Base-by-base conservation (phyloP, 2,113 vertebrate species). In the Astur gentilis region DNA sequence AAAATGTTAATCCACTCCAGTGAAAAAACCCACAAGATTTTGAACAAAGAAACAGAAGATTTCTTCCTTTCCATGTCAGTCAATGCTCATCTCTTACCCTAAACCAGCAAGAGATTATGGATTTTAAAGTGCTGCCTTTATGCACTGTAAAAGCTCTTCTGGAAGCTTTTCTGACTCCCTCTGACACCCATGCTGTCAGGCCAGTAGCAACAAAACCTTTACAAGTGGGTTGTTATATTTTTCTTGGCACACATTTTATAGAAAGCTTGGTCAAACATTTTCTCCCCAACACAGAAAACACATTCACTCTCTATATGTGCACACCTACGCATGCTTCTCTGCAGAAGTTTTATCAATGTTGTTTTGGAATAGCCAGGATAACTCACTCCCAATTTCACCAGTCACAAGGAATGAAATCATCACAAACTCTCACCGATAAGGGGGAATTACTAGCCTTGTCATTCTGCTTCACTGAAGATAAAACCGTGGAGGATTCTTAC, bases 271-370 rank as follows among this genome's bases (percentile, higher is more conserved):
- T 69, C 70, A 80, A 44, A 3, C 22, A 9, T 17, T 75, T 62
- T 58, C 38, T 81, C 17, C 50, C 55, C 66, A 26, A 6, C 32
- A 23, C 4, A 3, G 19, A 57, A 65, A 49, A 23, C 19, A 17
- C 9, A 6, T 62, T 8, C 52, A 7, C 31, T 36, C 18, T 26
- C 32, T 27, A 0, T 6, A 13, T 0, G 21, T 10, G 32, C 27
- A 55, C 55, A 64, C 10, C 55, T 58, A 22, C 26, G 1, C 17
- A 1, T 11, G 32, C 10, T 75, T 22, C 72, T 20, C 1, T 6
- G 31, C 0, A 7, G 1, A 47, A 27, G 38, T 44, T 47, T 16
- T 10, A 29, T 5, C 64, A 19, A 0, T 0, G 1, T 2, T 67
- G 11, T 1, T 57, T 47, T 61, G 45, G 55, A 58, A 65, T 0